Base-by-base conservation (phyloP, 2,113 vertebrate genomes). In the Xenus cinereus region DNA sequence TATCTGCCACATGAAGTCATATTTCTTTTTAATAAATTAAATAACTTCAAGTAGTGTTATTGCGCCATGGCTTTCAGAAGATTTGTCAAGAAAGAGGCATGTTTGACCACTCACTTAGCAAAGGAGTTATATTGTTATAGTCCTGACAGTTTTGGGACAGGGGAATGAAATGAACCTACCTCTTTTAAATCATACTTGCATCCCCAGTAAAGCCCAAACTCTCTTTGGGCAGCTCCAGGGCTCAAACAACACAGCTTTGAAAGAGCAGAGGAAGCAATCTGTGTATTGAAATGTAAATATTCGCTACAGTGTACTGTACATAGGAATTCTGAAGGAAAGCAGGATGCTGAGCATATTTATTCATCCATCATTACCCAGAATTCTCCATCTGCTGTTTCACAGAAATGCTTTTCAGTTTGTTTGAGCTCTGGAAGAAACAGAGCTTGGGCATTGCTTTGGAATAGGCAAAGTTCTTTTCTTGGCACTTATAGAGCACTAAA, bases 251-350 rank as follows among this genome's bases (percentile, higher is more conserved):
- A 81, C 12, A 75, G 76, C 63, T 96, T 39, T 95, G 87, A 94
- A 94, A 91, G 81, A 95, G 74, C 51, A 72, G 63, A 87, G 77
- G 63, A 92, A 96, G 95, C 74, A 89, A 67, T 87, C 87, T 93
- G 74, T 0, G 23, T 83, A 94, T 91, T 94, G 89, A 96, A 82
- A 92, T 96, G 86, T 95, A 96, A 97, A 93, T 97, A 92, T 51
- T 87, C n/a, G 0, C 92, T 85, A n/a, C 59, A 76, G 50, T 59
- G 45, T 57, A 81, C 69, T 35, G 57, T 84, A 91, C 37, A 30
- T 62, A 83, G 71, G 84, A 91, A 93, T 96, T 87, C 74, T 89
- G 86, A 95, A 67, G 86, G 77, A 66, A 90, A 92, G 78, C 39
- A 76, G 66, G 80, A 89, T 87, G 84, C 80, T 84, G 80, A 93